phyloP scores from a whole-genome alignment of 2,797 vertebrate species.

The Tolypeutes matacus region DNA sequence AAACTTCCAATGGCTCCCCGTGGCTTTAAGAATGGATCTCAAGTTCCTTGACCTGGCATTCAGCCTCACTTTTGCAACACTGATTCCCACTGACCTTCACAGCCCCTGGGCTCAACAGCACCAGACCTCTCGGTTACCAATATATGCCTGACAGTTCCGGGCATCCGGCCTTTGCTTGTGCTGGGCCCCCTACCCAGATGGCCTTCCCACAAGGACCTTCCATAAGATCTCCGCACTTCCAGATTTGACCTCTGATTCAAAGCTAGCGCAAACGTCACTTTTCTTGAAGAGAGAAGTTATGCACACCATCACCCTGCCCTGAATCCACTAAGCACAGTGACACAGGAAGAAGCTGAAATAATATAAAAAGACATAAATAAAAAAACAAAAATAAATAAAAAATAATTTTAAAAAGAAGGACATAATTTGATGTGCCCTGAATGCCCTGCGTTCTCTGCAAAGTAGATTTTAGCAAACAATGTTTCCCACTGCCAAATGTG shows the following conservation, averaged over 20 bases:
- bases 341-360: background rate
- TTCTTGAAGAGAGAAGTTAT: slow-evolving; percentile 4
- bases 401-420: too few species aligned
- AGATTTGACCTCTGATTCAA: background rate
- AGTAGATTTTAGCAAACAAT: slow-evolving; percentile 70
- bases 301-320: background rate
- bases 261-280: background rate
- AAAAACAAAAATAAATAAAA: too few species aligned
- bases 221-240: background rate
- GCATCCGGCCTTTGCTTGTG: background rate
- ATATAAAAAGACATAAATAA: slow-evolving; percentile 12
- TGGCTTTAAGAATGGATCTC: slow-evolving; percentile 28
- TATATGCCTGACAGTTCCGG: background rate
- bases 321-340: background rate
- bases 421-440: background rate
- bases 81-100: background rate
- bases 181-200: background rate
- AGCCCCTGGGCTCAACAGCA: background rate
- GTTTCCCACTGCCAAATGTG: slow-evolving; percentile 68
- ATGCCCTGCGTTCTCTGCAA: slow-evolving; percentile 19
- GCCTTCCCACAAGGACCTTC: background rate
- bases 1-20: background rate
- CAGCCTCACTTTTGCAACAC: background rate
- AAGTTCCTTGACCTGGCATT: background rate
- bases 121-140: background rate